phyloP scores from a whole-genome alignment of 2,888 invertebrate species.

The Rhagophthalmus giganteus region DNA sequence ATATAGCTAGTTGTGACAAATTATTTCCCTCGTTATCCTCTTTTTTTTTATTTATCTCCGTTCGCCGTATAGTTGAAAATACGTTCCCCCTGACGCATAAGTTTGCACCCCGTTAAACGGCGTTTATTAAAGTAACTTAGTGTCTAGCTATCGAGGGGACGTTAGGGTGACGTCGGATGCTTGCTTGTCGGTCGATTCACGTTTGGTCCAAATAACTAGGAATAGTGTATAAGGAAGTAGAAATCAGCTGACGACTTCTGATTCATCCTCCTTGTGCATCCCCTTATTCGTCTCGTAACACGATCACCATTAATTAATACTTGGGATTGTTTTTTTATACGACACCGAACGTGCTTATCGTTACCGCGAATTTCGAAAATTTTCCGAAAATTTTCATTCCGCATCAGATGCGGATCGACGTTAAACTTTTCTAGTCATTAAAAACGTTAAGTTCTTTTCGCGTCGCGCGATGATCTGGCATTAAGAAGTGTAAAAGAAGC shows the following conservation, averaged over 20 bases:
- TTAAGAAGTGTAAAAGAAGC: slow-evolving; percentile 56
- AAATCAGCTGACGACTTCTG: slow-evolving; percentile 52
- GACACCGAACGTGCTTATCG: too few species aligned
- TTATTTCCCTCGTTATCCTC: not conserved
- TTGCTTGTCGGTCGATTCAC: slow-evolving; percentile 51
- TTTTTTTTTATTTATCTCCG: not conserved
- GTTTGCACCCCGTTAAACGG: slow-evolving; percentile 5
- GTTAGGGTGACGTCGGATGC: slow-evolving; percentile 35
- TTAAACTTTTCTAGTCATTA: slow-evolving; percentile 12
- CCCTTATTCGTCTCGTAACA: slow-evolving; percentile 22
- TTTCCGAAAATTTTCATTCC: not conserved
- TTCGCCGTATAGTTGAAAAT: not conserved
- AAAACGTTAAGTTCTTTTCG: slow-evolving; percentile 50
- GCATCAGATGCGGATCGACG: slow-evolving; percentile 1
- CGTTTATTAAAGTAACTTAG: slow-evolving; percentile 12
- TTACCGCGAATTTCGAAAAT: not conserved
- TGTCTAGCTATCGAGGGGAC: slow-evolving; percentile 11
- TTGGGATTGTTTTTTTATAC: too few species aligned
- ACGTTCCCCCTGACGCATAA: not conserved
- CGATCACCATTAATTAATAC: not conserved
- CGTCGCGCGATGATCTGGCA: slow-evolving; percentile 54
- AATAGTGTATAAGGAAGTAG: slow-evolving; percentile 22
- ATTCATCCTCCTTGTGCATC: slow-evolving; percentile 37
- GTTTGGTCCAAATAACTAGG: slow-evolving; percentile 52
- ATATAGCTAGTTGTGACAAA: slow-evolving; percentile 10